Percentiles rank a stretch among this genome's conserved stretches.
phyloP scores from a whole-genome alignment of 1,140 invertebrate species.

The Micrasema longulum region DNA sequence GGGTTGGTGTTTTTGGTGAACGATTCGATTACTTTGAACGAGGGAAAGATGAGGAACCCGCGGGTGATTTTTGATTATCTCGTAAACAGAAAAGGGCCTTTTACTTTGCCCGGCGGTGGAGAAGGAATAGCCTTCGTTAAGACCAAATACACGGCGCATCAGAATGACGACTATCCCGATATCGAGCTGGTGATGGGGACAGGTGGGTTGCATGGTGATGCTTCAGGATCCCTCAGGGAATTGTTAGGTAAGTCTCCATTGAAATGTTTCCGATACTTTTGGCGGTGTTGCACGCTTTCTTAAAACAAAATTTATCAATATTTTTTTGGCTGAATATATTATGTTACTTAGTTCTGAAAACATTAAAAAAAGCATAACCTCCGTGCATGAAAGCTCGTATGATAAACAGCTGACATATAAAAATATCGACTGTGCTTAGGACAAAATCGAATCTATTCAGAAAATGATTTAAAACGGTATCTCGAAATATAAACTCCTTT shows the following conservation, averaged over 20 bases:
- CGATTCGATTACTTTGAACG: slow-evolving; percentile 68
- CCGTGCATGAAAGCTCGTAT: too few species aligned
- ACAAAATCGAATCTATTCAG: too few species aligned
- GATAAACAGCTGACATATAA: too few species aligned
- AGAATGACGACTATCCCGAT: slow-evolving; percentile 72
- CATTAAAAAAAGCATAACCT: too few species aligned
- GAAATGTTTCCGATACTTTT: too few species aligned
- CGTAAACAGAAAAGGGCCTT: slow-evolving; percentile 71
- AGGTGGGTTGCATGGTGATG: slow-evolving; percentile 78
- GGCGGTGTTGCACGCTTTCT: too few species aligned
- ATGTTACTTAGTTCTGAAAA: too few species aligned
- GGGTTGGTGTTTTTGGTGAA: slow-evolving; percentile 78
- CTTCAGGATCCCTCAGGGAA: slow-evolving; percentile 74
- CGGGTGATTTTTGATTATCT: slow-evolving; percentile 70
- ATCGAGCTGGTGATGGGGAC: slow-evolving; percentile 83
- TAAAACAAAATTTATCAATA: too few species aligned
- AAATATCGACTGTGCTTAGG: too few species aligned
- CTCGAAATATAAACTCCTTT: too few species aligned
- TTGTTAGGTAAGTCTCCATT: slow-evolving; percentile 65
- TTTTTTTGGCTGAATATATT: too few species aligned
- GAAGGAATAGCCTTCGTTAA: slow-evolving; percentile 78
- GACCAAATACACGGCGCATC: slow-evolving; percentile 64
- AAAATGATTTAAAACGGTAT: too few species aligned
- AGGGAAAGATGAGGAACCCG: slow-evolving; percentile 65
- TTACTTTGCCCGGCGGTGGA: slow-evolving; percentile 78